Evolutionary conservation across 2,888 invertebrate species (phyloP).

Genomic region (Formica aserva): DNA sequence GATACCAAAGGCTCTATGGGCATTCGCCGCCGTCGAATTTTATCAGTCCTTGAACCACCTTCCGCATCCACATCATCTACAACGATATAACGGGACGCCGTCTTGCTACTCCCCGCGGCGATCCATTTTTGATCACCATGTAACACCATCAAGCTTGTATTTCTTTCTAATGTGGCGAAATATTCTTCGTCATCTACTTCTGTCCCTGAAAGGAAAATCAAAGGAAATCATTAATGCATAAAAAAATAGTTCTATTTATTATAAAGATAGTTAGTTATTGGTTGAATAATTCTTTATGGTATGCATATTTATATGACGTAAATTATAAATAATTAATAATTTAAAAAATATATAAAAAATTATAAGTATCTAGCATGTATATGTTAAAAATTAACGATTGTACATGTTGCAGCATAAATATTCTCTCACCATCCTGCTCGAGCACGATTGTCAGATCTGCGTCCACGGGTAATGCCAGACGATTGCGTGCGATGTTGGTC

Average conservation of each 20-base stretch:
- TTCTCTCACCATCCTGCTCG: constrained; percentile 91
- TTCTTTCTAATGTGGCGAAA: constrained; percentile 95
- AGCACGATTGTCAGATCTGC: constrained; percentile 92
- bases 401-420: constrained; percentile 8
- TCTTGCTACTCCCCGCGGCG: constrained; percentile 82
- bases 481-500: constrained; percentile 91
- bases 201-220: constrained; percentile 87
- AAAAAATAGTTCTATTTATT: background rate
- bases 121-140: constrained; percentile 92
- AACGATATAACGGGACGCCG: constrained; percentile 81
- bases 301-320: background rate
- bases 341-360: background rate
- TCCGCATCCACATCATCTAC: constrained; percentile 82
- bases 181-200: constrained; percentile 98
- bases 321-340: constrained; percentile 2
- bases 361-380: background rate
- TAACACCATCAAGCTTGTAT: constrained; percentile 94
- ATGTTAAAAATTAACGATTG: background rate
- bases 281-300: background rate
- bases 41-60: constrained; percentile 72
- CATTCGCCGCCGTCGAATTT: constrained; percentile 75
- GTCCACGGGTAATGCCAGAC: constrained; percentile 89
- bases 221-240: background rate
- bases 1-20: constrained; percentile 82
- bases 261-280: background rate